phyloP scores from a whole-genome alignment of 2,888 invertebrate species.

The Lagria hirta region DNA sequence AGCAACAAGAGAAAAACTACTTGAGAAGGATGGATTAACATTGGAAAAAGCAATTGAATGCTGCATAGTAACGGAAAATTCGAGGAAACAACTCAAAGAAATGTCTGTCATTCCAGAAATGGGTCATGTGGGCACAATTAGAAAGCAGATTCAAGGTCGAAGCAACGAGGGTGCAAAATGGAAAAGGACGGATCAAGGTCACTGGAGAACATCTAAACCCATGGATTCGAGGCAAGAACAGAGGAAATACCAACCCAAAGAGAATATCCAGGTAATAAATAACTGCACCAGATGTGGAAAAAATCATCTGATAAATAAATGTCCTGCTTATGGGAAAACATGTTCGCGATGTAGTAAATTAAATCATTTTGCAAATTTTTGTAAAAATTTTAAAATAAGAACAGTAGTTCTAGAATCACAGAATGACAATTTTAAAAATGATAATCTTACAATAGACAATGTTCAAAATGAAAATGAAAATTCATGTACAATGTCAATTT shows the following conservation, averaged over 20 bases:
- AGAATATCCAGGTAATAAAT: too few relatives aligned
- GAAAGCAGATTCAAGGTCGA: too few relatives aligned
- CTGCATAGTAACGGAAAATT: slow-evolving; percentile 10
- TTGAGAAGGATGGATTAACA: slow-evolving; percentile 11
- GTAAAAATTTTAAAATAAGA: too few relatives aligned
- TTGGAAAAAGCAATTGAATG: slow-evolving; percentile 5
- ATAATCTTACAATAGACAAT: slow-evolving; percentile 2
- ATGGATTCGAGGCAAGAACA: neutral
- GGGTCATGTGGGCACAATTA: too few relatives aligned
- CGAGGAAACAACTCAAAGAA: slow-evolving; percentile 11
- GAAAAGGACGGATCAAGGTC: too few relatives aligned
- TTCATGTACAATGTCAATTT: too few relatives aligned
- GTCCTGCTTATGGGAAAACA: slow-evolving; percentile 14
- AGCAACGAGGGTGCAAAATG: too few relatives aligned
- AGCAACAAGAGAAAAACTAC: slow-evolving; percentile 13
- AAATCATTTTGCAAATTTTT: slow-evolving; percentile 14
- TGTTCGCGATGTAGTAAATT: slow-evolving; percentile 10
- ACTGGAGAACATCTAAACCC: neutral
- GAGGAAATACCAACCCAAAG: too few relatives aligned
- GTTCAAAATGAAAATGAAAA: too few relatives aligned
- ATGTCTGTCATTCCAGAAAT: too few relatives aligned
- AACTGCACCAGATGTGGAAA: slow-evolving; percentile 10
- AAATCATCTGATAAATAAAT: slow-evolving; percentile 6
- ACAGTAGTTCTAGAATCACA: too few relatives aligned
- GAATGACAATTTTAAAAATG: neutral